Evolutionary conservation across 1,140 invertebrate genomes (phyloP), one percentile per base, ranked within the genome.

Genomic region (Arctopsyche grandis): DNA sequence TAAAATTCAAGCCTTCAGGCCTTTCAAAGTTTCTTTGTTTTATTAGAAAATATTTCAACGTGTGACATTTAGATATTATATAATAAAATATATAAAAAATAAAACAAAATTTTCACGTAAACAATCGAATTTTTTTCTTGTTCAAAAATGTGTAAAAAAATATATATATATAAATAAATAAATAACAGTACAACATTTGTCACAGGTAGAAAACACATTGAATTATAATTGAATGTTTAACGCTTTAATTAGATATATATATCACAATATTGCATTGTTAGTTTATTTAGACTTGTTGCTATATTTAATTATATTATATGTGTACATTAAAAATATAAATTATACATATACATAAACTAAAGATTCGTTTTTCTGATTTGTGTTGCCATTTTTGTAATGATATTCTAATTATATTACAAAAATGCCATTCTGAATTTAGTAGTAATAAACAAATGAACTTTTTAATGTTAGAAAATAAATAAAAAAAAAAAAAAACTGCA

Each of bases 401-500:
- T 16, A 66, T 66, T 66, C 63, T 66, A 66, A 38, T 19, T 16
- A 60, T 21, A 19, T 73, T 69, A 69, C 29, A 38, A 26, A 24
- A 38, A 69, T 38, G 29, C 69, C 69, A 46, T 46, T 73, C 38
- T 46, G 38, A 73, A 73, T n/a, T 22, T 46, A 29, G 29, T 73
- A 43, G 29, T 16, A 46, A 66, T 26, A 66, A 19, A 66, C 21
- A 66, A 66, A 66, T 24, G 21, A 26, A 66, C 21, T 26, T 66
- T 66, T 75, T 22, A 75, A 66, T 76, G 26, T 76, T 76, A 58
- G 52, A 46, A 75, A 19, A 58, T 75, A 75, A 69, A 29, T 69
- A 48, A 71, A 66, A 26, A 77, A 71, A 60, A 48, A 71, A 66
- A 26, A 77, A 71, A 60, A 69, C 70, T 78, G 79, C 79, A 80